Evolutionary conservation across 2,797 vertebrate genomes (phyloP), one percentile per base, ranked within the genome.

Genomic region (Antrozous pallidus): DNA sequence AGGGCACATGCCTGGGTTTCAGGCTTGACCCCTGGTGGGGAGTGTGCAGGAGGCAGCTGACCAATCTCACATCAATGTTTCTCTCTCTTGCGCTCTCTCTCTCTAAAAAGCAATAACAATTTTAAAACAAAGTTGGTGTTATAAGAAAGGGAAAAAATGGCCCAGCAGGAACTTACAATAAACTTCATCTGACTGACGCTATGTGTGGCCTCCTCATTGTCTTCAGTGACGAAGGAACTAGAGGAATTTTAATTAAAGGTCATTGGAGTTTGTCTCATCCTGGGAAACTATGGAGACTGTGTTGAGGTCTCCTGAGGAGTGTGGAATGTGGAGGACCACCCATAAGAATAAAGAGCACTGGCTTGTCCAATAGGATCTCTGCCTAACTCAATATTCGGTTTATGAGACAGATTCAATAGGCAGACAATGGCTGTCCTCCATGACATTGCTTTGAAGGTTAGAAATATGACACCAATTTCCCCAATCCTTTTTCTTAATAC

Each of bases 171-270:
- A 89, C n/a, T 92, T 84, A 67, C 0, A 84, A 45, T 67, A 71
- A 73, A 85, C 6, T 47, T 56, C 58, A 8, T 24, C 33, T 5
- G 22, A 80, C n/a, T 69, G 40, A 77, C 20, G 33, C 69, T 61
- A 74, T 12, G 14, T 22, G 20, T 8, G 26, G 73, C 74, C 67
- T 88, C 17, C n/a, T 94, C 47, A 84, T 47, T 79, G 42, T 78
- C 79, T 51, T 84, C 47, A 61, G 12, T 54, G 40, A 88, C 33
- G 42, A 81, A 56, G 49, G 63, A 86, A 42, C 51, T 26, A 74
- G 31, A 88, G 33, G 45, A 81, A 65, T 92, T 92, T 47, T 20
- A 42, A 74, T 82, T 88, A 74, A 93, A 93, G 63, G 51, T 89
- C 40, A 47, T 0, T 22, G 26, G 56, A 12, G 13, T 67, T 90